Evolutionary conservation across 2,113 vertebrate genomes (phyloP).

Genomic region (Prochilodus magdalenae): DNA sequence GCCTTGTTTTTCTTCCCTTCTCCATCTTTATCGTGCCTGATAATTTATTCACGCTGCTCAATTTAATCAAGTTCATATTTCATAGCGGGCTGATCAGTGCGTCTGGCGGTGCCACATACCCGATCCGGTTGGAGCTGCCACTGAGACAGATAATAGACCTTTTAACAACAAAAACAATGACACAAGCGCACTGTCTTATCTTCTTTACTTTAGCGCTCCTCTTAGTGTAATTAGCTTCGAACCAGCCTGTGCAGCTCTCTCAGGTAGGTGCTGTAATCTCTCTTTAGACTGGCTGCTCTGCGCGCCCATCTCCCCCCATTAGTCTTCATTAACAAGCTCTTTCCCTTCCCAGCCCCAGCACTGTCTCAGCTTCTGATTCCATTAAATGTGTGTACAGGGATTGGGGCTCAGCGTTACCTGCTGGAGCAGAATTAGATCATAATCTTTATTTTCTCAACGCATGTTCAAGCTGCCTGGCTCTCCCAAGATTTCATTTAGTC

Average conservation of each 20-base stretch:
- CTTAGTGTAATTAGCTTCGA: conserved; percentile 46
- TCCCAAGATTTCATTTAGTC: conserved; percentile 33
- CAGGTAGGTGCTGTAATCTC: conserved; percentile 50
- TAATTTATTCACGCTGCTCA: conserved; percentile 50
- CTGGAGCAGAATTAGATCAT: conserved; percentile 48
- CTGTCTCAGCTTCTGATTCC: conserved; percentile 54
- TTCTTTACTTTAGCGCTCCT: conserved; percentile 1
- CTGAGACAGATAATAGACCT: conserved; percentile 1
- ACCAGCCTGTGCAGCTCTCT: conserved; percentile 19
- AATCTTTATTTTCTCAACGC: conserved; percentile 36
- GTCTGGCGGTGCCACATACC: not conserved
- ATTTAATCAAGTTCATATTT: conserved; percentile 58
- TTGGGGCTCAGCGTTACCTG: conserved; percentile 16
- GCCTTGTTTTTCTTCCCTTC: conserved; percentile 28
- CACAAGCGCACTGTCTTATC: not conserved
- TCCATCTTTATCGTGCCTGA: conserved; percentile 21
- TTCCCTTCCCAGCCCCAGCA: conserved; percentile 25
- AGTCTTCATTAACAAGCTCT: conserved; percentile 57
- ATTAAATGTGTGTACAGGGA: conserved; percentile 48
- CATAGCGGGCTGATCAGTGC: conserved; percentile 13
- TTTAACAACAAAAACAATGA: conserved; percentile 17
- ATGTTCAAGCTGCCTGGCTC: conserved; percentile 20
- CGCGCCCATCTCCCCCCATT: conserved; percentile 43
- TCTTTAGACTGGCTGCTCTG: conserved; percentile 36
- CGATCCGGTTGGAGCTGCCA: not conserved